Conservation (phyloP, 2,797 vertebrate genomes). For the Eurystomus glaucurus region DNA sequence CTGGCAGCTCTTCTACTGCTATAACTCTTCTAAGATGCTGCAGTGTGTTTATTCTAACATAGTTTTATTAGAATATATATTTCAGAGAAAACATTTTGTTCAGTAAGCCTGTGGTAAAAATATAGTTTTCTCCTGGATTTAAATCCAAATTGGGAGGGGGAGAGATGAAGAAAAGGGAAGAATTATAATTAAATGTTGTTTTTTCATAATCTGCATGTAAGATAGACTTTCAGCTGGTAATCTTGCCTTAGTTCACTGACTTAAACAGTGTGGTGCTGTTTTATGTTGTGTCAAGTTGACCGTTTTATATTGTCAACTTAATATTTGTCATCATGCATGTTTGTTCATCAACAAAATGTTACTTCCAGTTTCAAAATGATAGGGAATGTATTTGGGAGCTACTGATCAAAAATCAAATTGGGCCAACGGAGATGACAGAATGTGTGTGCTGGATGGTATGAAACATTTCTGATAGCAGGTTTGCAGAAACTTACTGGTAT, state of each 20-base stretch:
- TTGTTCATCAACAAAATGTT: background rate
- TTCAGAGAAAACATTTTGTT: background rate
- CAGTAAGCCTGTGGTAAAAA: background rate
- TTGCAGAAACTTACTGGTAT: background rate
- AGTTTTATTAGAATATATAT: background rate
- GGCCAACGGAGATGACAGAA: background rate
- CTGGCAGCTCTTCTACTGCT: background rate
- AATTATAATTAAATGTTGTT: background rate
- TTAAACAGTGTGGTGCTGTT: background rate
- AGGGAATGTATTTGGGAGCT: background rate
- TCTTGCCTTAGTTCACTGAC: background rate
- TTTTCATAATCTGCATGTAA: background rate
- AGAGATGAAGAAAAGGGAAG: background rate
- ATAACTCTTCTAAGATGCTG: background rate
- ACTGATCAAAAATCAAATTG: background rate
- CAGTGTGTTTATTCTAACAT: background rate
- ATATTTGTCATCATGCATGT: background rate
- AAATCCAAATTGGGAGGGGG: accelerated
- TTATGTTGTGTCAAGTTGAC: background rate
- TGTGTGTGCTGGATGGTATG: background rate
- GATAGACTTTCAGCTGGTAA: background rate
- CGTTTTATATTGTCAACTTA: background rate
- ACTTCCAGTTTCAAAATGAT: background rate
- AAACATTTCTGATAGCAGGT: background rate
- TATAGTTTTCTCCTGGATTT: background rate